Evolutionary conservation across 1,140 invertebrate genomes (phyloP), one percentile per base, ranked within the genome.

Genomic region (Branchinecta lindahli): DNA sequence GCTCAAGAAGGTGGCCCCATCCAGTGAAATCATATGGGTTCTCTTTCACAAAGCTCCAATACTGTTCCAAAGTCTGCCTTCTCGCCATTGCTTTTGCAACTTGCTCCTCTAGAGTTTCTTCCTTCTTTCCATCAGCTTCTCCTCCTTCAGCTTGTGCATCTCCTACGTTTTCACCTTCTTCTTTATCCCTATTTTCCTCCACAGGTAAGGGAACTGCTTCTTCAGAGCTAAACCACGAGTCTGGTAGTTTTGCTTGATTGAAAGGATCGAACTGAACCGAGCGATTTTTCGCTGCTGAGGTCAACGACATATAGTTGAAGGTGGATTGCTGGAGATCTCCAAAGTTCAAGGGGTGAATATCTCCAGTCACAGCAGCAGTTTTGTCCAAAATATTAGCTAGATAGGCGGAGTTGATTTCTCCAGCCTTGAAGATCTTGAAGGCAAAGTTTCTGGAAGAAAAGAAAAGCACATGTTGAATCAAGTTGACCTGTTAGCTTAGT

Each of bases 1-100:
- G 68, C 18, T 69, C 45, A 45, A 69, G 21, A 8, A 69, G 45
- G 52, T 69, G 21, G 0, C 45, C 33, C 68, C 68, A 69, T 8
- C 45, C 44, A 69, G 68, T 69, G 52, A 69, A 69, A 45, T 69
- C 68, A 8, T 33, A 20, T 5, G 68, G 68, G 12, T 8, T 69
- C 44, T 69, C 68, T 8, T 46, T 45, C 15, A 69, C 68, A 18
- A 47, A 2, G 15, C 33, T 45, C 68, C 68, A 69, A 69, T 69
- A 69, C 46, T 69, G 68, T 47, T 69, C 68, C 44, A 69, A 18
- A 18, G 52, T 10, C 21, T 46, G 45, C n/a, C 44, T 61, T 61
- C 52, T 61, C 18, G 2, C 52, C 12, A 61, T 20, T 12, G 52
- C 18, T 15, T 15, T 61, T 4, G 52, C 52, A 15, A 61, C 52